Evolutionary conservation across 92 coral and sea anemone species (phyloP).

Genomic region (Epizoanthus illoricatus): DNA sequence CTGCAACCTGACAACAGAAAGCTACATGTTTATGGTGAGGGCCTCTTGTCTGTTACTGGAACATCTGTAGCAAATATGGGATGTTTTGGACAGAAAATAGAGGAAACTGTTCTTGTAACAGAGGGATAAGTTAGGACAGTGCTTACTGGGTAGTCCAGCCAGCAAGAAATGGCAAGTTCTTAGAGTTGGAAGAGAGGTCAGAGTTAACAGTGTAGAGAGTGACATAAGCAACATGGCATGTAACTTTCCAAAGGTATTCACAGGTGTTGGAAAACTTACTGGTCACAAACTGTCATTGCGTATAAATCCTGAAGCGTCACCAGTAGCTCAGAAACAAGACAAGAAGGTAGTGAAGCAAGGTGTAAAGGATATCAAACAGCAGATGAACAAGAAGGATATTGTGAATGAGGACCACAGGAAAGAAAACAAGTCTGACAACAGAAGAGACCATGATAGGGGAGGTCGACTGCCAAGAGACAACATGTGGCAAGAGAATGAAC

Average conservation of each 20-base stretch:
- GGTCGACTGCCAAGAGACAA: conserved; percentile 79
- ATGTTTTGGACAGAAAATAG: conserved; percentile 15
- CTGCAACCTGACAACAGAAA: background rate
- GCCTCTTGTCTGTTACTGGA: conserved; percentile 1
- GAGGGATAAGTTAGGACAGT: conserved; percentile 10
- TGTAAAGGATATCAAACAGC: conserved; percentile 72
- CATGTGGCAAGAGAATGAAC: conserved; percentile 91
- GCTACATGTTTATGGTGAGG: conserved; percentile 1
- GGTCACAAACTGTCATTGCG: conserved; percentile 23
- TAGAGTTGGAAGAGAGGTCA: conserved; percentile 13
- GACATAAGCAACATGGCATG: background rate
- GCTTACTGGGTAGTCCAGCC: conserved; percentile 32
- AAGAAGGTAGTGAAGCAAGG: conserved; percentile 71
- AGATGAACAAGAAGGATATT: conserved; percentile 66
- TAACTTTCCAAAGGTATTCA: conserved; percentile 25
- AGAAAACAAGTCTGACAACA: conserved; percentile 61
- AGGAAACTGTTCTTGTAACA: conserved; percentile 24
- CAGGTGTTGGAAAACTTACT: conserved; percentile 24
- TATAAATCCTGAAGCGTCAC: conserved; percentile 29
- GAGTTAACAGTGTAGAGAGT: background rate
- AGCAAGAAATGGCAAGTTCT: conserved; percentile 7
- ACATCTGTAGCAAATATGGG: conserved; percentile 2
- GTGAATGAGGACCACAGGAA: conserved; percentile 77
- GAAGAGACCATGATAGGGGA: conserved; percentile 59
- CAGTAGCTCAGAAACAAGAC: conserved; percentile 53